Evolutionary conservation across 64 coral and sea anemone species (phyloP).

Genomic region (Montipora capricornis): DNA sequence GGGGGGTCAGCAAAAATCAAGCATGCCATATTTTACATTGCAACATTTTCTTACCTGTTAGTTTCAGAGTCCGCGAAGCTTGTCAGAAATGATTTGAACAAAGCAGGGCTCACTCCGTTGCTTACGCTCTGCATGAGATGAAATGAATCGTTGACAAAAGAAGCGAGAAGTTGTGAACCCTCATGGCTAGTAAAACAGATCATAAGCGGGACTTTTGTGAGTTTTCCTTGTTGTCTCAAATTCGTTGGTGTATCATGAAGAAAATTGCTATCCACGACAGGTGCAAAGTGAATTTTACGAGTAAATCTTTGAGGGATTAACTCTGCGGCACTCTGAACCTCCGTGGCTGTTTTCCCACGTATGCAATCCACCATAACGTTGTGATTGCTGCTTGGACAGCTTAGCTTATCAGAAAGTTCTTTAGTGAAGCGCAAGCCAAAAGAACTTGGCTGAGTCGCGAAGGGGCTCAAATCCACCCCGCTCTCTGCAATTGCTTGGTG

Average conservation of each 20-base stretch:
- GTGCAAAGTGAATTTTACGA: slow-evolving; percentile 19
- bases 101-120: slow-evolving; percentile 23
- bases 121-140: slow-evolving; percentile 1
- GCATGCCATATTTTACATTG: too few species aligned
- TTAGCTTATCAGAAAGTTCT: slow-evolving; percentile 20
- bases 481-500: slow-evolving; percentile 55
- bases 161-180: not conserved
- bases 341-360: not conserved
- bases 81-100: slow-evolving; percentile 24
- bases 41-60: not conserved
- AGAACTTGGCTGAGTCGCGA: not conserved
- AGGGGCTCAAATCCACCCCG: slow-evolving; percentile 46
- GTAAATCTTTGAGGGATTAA: not conserved
- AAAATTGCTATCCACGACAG: slow-evolving; percentile 58
- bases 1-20: too few species aligned
- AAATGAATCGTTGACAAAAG: not conserved
- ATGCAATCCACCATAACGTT: not conserved
- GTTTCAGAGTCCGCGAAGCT: not conserved
- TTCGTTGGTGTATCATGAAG: slow-evolving; percentile 61
- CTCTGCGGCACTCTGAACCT: slow-evolving; percentile 43
- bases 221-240: slow-evolving; percentile 35
- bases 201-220: slow-evolving; percentile 63
- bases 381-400: not conserved
- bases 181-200: slow-evolving; percentile 76
- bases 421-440: not conserved